Conservation (phyloP, 2,113 vertebrate genomes). For the Cyprinodon tularosa region DNA sequence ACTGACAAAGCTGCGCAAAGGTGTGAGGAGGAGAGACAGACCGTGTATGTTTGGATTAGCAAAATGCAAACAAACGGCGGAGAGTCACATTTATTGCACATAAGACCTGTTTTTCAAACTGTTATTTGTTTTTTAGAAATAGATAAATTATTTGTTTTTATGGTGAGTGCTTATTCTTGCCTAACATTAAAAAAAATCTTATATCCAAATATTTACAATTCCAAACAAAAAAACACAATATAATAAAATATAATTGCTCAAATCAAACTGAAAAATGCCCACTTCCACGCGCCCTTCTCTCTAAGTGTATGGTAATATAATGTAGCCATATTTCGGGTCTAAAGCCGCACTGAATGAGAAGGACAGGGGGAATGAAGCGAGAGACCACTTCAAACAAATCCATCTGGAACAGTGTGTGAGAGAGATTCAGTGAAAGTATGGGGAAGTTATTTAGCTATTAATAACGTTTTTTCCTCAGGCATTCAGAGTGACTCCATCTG, state of each 20-base stretch:
- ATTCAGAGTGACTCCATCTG: constrained; percentile 91
- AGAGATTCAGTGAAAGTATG: constrained; percentile 97
- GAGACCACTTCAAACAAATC: constrained; percentile 98
- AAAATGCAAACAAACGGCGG: not conserved
- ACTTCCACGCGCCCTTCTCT: constrained; percentile 37
- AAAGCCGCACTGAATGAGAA: constrained; percentile 86
- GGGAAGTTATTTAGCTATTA: constrained; percentile 99
- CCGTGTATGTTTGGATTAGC: not conserved
- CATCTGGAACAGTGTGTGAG: constrained; percentile 89
- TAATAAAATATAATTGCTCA: constrained; percentile 12
- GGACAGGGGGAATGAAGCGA: constrained; percentile 84
- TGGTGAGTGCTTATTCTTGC: not conserved
- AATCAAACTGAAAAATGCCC: constrained; percentile 13
- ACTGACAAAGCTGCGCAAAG: constrained; percentile 85
- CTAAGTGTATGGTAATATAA: constrained; percentile 81
- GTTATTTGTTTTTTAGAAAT: not conserved
- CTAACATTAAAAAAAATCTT: not conserved
- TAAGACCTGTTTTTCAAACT: not conserved
- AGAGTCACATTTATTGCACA: not conserved
- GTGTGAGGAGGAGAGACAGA: constrained; percentile 81
- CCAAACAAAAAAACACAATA: constrained; percentile 33
- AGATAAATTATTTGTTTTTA: not conserved
- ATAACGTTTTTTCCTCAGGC: constrained; percentile 99
- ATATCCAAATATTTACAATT: not conserved
- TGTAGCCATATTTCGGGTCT: constrained; percentile 91